Evolutionary conservation across 2,888 invertebrate genomes (phyloP).

Genomic region (Doris montereyensis): DNA sequence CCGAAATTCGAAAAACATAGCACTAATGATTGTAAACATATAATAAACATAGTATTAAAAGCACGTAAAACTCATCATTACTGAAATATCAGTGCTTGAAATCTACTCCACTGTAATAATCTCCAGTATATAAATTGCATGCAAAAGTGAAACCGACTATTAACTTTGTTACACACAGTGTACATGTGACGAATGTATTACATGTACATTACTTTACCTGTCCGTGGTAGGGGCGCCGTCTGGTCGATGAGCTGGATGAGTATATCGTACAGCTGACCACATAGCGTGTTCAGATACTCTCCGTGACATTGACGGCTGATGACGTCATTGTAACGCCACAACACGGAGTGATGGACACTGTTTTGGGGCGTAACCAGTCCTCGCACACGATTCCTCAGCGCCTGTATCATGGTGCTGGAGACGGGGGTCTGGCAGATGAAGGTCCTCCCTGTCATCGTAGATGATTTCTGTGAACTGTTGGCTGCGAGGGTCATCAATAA

Average conservation of each 20-base stretch:
- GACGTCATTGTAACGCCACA: slow-evolving; percentile 70
- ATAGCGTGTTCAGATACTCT: slow-evolving; percentile 60
- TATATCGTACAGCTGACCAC: slow-evolving; percentile 50
- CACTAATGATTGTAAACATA: too few relatives aligned
- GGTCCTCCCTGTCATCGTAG: slow-evolving; percentile 55
- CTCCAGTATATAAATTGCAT: too few relatives aligned
- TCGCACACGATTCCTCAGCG: slow-evolving; percentile 54
- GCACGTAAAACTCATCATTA: too few relatives aligned
- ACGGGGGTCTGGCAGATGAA: slow-evolving; percentile 53
- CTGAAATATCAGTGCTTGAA: too few relatives aligned
- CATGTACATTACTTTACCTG: too few relatives aligned
- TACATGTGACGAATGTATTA: too few relatives aligned
- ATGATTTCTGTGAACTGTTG: slow-evolving; percentile 60
- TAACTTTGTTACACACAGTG: too few relatives aligned
- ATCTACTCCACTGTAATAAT: too few relatives aligned
- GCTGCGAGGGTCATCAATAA: slow-evolving; percentile 50
- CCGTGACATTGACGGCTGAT: slow-evolving; percentile 64
- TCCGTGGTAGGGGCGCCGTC: slow-evolving; percentile 45
- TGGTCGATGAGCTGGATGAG: slow-evolving; percentile 52
- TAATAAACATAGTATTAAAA: too few relatives aligned
- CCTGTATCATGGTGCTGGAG: slow-evolving; percentile 50
- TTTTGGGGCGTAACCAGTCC: slow-evolving; percentile 52
- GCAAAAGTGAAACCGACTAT: too few relatives aligned
- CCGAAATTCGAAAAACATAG: too few relatives aligned
- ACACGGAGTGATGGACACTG: slow-evolving; percentile 57